Evolutionary conservation across 2,888 invertebrate genomes (phyloP).

Genomic region (Incurvaria masculella): DNA sequence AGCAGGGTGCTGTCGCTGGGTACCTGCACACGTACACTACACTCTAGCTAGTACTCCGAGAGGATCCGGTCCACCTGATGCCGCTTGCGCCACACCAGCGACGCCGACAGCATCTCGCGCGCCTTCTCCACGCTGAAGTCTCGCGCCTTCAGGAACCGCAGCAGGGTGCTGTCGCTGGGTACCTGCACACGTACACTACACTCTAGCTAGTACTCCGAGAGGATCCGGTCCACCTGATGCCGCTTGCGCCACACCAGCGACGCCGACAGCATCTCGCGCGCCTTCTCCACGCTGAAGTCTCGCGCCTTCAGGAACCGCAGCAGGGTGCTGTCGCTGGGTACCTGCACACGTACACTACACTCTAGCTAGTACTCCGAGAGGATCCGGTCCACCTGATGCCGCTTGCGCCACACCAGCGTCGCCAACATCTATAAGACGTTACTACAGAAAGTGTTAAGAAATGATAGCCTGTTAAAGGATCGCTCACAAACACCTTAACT

Average conservation of each 20-base stretch:
- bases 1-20: slow-evolving; percentile 88
- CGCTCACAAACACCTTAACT: no score
- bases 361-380: slow-evolving; percentile 81
- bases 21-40: no score
- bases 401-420: slow-evolving; percentile 89
- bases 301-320: slow-evolving; percentile 87
- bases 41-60: slow-evolving; percentile 78
- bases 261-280: slow-evolving; percentile 84
- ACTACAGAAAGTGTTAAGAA: no score
- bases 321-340: slow-evolving; percentile 86
- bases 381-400: slow-evolving; percentile 85
- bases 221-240: slow-evolving; percentile 83
- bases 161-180: slow-evolving; percentile 84
- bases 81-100: slow-evolving; percentile 89
- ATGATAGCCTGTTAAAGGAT: no score
- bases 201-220: slow-evolving; percentile 82
- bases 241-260: slow-evolving; percentile 92
- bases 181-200: no score
- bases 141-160: slow-evolving; percentile 86
- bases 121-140: slow-evolving; percentile 93
- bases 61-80: slow-evolving; percentile 86
- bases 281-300: slow-evolving; percentile 90
- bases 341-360: no score
- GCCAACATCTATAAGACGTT: no score
- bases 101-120: slow-evolving; percentile 84